Conservation (phyloP, 2,113 vertebrate species). For the Hippoglossus stenolepis region DNA sequence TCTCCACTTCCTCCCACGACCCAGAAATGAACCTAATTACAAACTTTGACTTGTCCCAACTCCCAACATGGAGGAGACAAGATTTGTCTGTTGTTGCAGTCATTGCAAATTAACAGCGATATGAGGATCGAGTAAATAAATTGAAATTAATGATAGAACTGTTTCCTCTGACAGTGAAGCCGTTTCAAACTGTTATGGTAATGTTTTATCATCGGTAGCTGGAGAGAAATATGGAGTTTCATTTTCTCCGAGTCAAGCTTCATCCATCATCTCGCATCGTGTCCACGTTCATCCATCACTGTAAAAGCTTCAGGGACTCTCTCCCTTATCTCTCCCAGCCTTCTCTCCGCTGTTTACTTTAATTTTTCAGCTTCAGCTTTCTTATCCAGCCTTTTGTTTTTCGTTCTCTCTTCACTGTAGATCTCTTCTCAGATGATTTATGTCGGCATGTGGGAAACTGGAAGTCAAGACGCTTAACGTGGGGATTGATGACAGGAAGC, state of each 20-base stretch:
- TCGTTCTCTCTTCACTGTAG: neutral
- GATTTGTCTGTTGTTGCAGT: neutral
- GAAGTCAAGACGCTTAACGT: too few species aligned
- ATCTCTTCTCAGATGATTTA: too few species aligned
- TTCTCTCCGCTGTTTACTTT: conserved; percentile 8
- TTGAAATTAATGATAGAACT: neutral
- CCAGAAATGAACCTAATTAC: too few species aligned
- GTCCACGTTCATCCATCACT: neutral
- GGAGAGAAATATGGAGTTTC: conserved; percentile 21
- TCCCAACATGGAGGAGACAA: too few species aligned
- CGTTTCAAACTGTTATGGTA: conserved; percentile 2
- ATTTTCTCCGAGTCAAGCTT: conserved; percentile 32
- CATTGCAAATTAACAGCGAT: neutral
- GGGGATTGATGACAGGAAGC: too few species aligned
- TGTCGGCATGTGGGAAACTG: too few species aligned
- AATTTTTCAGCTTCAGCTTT: neutral
- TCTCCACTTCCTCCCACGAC: too few species aligned
- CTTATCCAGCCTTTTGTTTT: neutral
- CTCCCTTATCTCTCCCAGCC: neutral
- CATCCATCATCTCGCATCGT: conserved; percentile 42
- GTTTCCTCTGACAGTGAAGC: conserved; percentile 2
- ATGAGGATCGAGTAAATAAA: neutral
- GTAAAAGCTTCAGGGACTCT: conserved; percentile 10
- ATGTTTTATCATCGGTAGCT: conserved; percentile 23
- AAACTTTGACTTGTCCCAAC: too few species aligned